Conservation (phyloP, 2,888 invertebrate species). For the Myathropa florea region DNA sequence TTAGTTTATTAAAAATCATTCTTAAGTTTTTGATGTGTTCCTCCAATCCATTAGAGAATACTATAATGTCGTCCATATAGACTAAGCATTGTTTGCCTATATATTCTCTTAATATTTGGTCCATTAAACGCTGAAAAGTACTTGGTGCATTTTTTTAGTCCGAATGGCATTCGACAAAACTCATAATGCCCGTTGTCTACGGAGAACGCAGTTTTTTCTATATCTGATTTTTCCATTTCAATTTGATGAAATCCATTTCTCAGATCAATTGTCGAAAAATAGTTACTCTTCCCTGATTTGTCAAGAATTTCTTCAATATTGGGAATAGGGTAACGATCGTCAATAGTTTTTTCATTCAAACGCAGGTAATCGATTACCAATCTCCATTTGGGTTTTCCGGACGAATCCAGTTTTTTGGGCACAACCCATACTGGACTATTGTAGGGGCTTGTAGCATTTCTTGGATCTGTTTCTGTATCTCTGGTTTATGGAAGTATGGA, state of each 20-base stretch:
- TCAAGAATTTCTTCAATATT: background rate
- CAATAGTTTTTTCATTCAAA: background rate
- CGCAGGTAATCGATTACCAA: conserved; percentile 6
- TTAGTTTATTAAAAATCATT: background rate
- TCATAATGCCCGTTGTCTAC: background rate
- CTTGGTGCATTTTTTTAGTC: background rate
- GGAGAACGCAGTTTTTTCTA: background rate
- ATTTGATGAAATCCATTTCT: background rate
- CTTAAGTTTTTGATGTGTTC: background rate
- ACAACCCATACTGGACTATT: background rate
- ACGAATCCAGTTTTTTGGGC: background rate
- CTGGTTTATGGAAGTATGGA: conserved; percentile 6
- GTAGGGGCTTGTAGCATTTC: too few relatives aligned
- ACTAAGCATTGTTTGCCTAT: background rate
- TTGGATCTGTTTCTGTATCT: conserved; percentile 7
- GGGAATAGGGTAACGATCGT: background rate
- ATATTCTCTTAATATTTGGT: too few relatives aligned
- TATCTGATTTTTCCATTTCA: background rate
- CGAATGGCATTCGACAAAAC: background rate
- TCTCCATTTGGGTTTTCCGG: conserved; percentile 5
- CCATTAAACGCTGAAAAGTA: background rate
- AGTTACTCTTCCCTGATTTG: background rate
- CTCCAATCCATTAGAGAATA: background rate
- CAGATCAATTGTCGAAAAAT: background rate
- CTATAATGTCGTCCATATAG: background rate